phyloP scores from a whole-genome alignment of 2,888 invertebrate genomes.

The Pammene fasciana region DNA sequence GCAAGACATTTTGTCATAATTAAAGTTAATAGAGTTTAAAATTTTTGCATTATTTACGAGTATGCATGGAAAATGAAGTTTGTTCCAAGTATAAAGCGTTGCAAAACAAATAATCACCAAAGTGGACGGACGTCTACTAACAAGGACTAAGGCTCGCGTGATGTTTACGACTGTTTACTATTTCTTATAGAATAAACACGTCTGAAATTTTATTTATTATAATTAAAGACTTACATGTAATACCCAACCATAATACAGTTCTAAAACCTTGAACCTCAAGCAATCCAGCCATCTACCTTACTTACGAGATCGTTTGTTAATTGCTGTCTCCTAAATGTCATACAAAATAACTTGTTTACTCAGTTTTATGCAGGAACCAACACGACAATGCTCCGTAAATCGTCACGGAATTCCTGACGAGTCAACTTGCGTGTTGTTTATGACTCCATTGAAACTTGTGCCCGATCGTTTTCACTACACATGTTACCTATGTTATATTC shows the following conservation, averaged over 20 bases:
- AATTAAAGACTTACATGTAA: not conserved
- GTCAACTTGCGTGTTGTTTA: slow-evolving; percentile 62
- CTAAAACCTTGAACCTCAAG: slow-evolving; percentile 2
- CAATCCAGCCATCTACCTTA: slow-evolving; percentile 8
- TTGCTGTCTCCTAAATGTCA: slow-evolving; percentile 30
- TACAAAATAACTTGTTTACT: slow-evolving; percentile 63
- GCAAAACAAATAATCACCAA: slow-evolving; percentile 28
- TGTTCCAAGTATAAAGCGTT: slow-evolving; percentile 6
- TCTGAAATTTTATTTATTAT: slow-evolving; percentile 22
- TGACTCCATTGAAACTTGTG: slow-evolving; percentile 71
- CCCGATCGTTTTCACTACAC: slow-evolving; percentile 71
- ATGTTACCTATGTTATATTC: slow-evolving; percentile 52
- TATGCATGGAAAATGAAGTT: slow-evolving; percentile 23
- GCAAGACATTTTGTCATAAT: slow-evolving; percentile 14
- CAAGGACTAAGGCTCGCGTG: slow-evolving; percentile 16
- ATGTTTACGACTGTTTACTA: slow-evolving; percentile 24
- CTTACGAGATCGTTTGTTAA: slow-evolving; percentile 27
- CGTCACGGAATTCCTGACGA: slow-evolving; percentile 53
- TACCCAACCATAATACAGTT: not conserved
- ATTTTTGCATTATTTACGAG: slow-evolving; percentile 21
- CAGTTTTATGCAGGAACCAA: slow-evolving; percentile 67
- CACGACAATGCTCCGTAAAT: slow-evolving; percentile 75
- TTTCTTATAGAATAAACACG: slow-evolving; percentile 1
- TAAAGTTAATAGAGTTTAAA: slow-evolving; percentile 21
- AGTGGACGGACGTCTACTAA: slow-evolving; percentile 26